phyloP scores from a whole-genome alignment of 2,888 invertebrate species.

The Nysson spinosus region DNA sequence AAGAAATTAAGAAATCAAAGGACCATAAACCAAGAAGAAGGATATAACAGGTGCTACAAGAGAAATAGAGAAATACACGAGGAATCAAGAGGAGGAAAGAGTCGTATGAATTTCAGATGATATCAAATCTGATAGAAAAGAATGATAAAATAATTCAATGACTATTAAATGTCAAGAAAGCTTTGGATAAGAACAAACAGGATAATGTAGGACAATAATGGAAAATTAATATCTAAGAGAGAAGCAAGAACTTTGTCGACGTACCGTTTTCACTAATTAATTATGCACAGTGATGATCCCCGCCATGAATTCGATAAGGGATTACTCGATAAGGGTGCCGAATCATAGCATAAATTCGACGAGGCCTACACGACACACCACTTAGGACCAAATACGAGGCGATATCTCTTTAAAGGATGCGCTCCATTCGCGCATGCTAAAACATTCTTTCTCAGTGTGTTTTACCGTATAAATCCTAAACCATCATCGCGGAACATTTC shows the following conservation, averaged over 20 bases:
- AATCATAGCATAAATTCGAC: constrained; percentile 68
- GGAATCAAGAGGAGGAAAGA: no score
- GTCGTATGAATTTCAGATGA: no score
- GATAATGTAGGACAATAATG: neutral
- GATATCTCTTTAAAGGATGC: constrained; percentile 24
- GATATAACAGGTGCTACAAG: no score
- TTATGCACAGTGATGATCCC: constrained; percentile 51
- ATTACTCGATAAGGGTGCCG: constrained; percentile 39
- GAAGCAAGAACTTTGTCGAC: neutral
- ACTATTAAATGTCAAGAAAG: no score
- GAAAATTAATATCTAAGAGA: neutral
- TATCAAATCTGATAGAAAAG: no score
- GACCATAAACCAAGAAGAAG: no score
- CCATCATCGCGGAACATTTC: constrained; percentile 21
- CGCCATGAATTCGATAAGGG: constrained; percentile 43
- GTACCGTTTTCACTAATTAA: constrained; percentile 52
- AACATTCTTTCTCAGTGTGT: neutral
- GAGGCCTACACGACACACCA: constrained; percentile 65
- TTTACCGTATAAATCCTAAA: neutral
- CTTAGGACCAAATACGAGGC: constrained; percentile 57
- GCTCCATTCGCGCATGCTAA: constrained; percentile 14
- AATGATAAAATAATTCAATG: no score
- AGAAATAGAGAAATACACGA: no score
- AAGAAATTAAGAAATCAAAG: constrained; percentile 14
- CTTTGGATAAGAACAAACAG: no score